Evolutionary conservation across 1,140 invertebrate genomes (phyloP).

Genomic region (Chelonus insularis): DNA sequence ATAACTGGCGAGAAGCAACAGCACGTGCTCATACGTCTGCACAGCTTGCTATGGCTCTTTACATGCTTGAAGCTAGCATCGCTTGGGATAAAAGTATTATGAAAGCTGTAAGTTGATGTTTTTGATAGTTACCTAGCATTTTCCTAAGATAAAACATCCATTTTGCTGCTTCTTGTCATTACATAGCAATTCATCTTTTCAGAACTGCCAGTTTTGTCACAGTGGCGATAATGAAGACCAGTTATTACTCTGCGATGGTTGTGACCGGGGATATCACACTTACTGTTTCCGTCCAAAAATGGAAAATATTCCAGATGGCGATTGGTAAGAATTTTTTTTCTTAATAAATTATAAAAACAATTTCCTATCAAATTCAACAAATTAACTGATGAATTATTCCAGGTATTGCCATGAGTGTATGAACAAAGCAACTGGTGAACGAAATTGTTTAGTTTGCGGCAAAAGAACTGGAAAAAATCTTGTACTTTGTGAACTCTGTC

Average conservation of each 20-base stretch:
- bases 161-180: no score
- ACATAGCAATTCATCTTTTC: constrained; percentile 52
- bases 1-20: constrained; percentile 88
- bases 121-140: no score
- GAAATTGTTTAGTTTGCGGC: constrained; percentile 88
- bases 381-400: constrained; percentile 18
- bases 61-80: constrained; percentile 87
- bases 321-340: constrained; percentile 94
- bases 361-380: no score
- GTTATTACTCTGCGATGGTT: constrained; percentile 92
- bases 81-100: constrained; percentile 99
- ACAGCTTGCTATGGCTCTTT: constrained; percentile 87
- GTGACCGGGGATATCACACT: constrained; percentile 97
- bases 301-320: constrained; percentile 94
- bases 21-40: constrained; percentile 80
- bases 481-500: constrained; percentile 85
- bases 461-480: constrained; percentile 76
- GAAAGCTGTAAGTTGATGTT: constrained; percentile 84
- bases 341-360: no score
- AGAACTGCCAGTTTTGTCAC: constrained; percentile 97
- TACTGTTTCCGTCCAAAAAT: constrained; percentile 98
- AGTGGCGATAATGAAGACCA: constrained; percentile 96
- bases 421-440: constrained; percentile 89
- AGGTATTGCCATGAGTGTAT: constrained; percentile 96
- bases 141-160: no score